Percentiles rank a stretch among this genome's conserved stretches.
phyloP scores from a whole-genome alignment of 2,113 vertebrate genomes.

The Xenopus laevis region DNA sequence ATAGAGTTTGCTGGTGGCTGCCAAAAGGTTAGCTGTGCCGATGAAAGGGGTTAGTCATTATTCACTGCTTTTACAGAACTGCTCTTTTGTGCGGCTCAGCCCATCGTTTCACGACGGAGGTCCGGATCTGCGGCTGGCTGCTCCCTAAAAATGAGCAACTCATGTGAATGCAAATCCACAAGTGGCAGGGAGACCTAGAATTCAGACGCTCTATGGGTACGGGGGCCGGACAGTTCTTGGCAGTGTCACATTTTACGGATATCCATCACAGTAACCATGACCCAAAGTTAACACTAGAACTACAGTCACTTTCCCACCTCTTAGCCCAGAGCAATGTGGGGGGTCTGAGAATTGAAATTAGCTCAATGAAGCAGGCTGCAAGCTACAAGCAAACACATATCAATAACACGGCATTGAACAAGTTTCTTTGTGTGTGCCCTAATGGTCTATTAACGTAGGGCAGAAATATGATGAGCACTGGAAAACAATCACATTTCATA shows the following conservation, averaged over 20 bases:
- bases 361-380: constrained; percentile 52
- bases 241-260: constrained; percentile 64
- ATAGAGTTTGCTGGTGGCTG: constrained; percentile 98
- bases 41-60: constrained; percentile 90
- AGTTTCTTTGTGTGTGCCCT: background rate
- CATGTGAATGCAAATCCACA: constrained; percentile 57
- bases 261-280: constrained; percentile 60
- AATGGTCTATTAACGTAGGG: constrained; percentile 17
- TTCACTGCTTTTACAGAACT: constrained; percentile 85
- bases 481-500: background rate
- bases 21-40: constrained; percentile 92
- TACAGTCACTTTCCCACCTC: constrained; percentile 32
- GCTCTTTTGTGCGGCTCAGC: constrained; percentile 73
- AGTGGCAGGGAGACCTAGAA: constrained; percentile 43
- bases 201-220: constrained; percentile 42
- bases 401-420: constrained; percentile 45
- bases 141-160: constrained; percentile 65
- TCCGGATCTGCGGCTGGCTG: constrained; percentile 83
- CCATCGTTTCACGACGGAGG: constrained; percentile 69
- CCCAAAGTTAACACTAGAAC: constrained; percentile 55
- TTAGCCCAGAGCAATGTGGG: constrained; percentile 48
- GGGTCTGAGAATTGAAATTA: constrained; percentile 50
- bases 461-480: constrained; percentile 11
- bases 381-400: constrained; percentile 50
- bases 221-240: constrained; percentile 47